Evolutionary conservation across 2,797 vertebrate species (phyloP).

Genomic region (Tragelaphus oryx): DNA sequence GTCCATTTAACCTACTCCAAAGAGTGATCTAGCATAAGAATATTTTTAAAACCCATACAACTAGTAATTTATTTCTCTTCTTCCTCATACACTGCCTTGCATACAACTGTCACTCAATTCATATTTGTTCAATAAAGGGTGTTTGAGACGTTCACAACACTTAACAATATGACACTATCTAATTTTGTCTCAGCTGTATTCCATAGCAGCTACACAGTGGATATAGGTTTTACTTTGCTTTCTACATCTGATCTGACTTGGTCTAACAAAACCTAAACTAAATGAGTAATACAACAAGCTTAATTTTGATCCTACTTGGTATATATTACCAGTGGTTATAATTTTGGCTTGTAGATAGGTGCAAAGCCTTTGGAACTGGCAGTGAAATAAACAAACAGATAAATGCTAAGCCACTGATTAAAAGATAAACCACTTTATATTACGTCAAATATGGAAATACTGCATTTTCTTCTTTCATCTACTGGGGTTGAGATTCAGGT

Average conservation of each 20-base stretch:
- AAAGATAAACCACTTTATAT: background rate
- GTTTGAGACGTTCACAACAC: background rate
- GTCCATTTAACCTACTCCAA: background rate
- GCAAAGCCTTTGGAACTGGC: background rate
- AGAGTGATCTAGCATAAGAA: background rate
- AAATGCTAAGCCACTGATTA: background rate
- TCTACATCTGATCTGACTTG: background rate
- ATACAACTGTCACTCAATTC: background rate
- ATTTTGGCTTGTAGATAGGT: background rate
- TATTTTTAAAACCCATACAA: background rate
- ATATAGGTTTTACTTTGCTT: background rate
- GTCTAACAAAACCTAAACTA: background rate
- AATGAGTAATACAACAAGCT: background rate
- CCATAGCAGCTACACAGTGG: background rate
- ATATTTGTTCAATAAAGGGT: background rate
- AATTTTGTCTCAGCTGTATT: background rate
- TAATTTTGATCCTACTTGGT: background rate
- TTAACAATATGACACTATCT: background rate
- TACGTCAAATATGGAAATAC: background rate
- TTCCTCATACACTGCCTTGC: background rate
- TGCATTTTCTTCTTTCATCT: background rate
- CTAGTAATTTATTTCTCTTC: background rate
- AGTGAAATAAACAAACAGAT: background rate
- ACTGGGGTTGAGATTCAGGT: background rate
- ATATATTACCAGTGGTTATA: background rate